Conservation (phyloP, 2,888 invertebrate genomes). For the Drosophila neonasuta region DNA sequence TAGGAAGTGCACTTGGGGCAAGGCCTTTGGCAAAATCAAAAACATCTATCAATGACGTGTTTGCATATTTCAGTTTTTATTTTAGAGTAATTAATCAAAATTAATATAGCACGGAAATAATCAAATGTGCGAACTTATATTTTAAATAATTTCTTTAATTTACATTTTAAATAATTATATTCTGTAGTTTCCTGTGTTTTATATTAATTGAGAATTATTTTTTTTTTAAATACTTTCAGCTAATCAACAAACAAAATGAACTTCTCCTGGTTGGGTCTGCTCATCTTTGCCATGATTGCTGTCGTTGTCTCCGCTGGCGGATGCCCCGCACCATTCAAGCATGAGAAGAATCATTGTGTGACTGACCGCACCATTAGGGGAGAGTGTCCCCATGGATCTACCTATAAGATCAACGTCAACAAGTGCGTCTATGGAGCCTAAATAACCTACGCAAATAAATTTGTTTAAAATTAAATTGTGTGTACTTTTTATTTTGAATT, state of each 20-base stretch:
- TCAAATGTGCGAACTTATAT: too few relatives aligned
- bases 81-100: too few relatives aligned
- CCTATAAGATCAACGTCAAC: conserved; percentile 69
- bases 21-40: too few relatives aligned
- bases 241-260: conserved; percentile 65
- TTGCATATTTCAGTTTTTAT: too few relatives aligned
- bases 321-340: conserved; percentile 68
- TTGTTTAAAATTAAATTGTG: conserved; percentile 18
- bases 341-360: conserved; percentile 55
- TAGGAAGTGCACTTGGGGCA: too few relatives aligned
- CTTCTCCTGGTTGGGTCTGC: conserved; percentile 66
- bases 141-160: too few relatives aligned
- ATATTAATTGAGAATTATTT: not conserved
- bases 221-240: conserved; percentile 5
- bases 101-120: too few relatives aligned
- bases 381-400: conserved; percentile 74
- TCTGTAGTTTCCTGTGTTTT: not conserved
- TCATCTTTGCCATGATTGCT: conserved; percentile 74
- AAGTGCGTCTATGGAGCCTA: conserved; percentile 69
- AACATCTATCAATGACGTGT: too few relatives aligned
- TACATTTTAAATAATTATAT: not conserved
- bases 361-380: conserved; percentile 76
- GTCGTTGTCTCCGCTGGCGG: conserved; percentile 59
- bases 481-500: conserved; percentile 22
- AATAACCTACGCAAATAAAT: conserved; percentile 20